A percentile compares a stretch with the other conserved stretches of the same genome.
Conservation (phyloP, 2,797 vertebrate species). For the Aythya fuligula region DNA sequence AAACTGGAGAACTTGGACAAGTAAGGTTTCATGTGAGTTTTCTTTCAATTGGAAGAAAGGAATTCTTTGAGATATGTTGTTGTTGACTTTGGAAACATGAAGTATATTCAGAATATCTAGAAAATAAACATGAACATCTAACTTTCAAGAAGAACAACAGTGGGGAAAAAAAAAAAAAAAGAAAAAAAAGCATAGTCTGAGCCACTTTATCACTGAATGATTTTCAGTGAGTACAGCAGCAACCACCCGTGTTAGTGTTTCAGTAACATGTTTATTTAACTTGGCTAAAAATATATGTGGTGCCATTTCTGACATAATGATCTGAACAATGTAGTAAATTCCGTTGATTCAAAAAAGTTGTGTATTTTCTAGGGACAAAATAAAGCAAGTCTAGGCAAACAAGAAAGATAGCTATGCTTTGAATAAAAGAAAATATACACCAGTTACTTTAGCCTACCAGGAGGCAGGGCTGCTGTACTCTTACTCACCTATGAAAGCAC, state of each 20-base stretch:
- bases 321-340: background rate
- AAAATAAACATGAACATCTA: background rate
- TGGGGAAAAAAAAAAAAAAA: background rate
- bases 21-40: background rate
- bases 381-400: background rate
- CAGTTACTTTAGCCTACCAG: background rate
- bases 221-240: background rate
- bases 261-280: background rate
- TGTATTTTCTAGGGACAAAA: background rate
- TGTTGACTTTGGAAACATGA: background rate
- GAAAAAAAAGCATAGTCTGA: background rate
- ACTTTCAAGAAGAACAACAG: background rate
- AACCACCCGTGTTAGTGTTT: background rate
- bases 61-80: background rate
- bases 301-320: background rate
- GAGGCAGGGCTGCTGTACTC: background rate
- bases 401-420: background rate
- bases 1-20: background rate
- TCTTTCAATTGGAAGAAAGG: background rate
- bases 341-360: background rate
- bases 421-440: background rate
- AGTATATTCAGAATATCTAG: background rate
- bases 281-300: background rate
- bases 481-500: background rate
- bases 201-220: background rate